Conservation (phyloP, 2,797 vertebrate genomes). For the Pantherophis vulpinus region DNA sequence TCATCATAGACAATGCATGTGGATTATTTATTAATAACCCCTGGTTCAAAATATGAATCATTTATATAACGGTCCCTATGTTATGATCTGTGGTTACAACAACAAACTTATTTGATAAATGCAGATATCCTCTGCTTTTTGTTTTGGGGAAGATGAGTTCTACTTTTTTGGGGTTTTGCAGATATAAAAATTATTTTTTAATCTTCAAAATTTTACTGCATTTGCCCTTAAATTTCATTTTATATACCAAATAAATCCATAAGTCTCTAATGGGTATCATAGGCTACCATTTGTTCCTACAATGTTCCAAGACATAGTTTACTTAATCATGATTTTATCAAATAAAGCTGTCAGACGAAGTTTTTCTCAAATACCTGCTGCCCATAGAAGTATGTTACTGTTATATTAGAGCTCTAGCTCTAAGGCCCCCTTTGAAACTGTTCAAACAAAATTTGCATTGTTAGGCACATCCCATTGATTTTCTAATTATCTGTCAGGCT, state of each 20-base stretch:
- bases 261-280: background rate
- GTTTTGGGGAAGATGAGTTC: background rate
- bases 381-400: background rate
- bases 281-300: background rate
- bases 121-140: constrained; percentile 14
- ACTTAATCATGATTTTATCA: background rate
- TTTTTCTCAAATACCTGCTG: background rate
- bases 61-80: background rate
- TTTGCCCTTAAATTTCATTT: background rate
- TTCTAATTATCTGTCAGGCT: background rate
- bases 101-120: background rate
- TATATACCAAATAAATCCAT: background rate
- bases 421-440: background rate
- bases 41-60: constrained; percentile 43
- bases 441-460: background rate
- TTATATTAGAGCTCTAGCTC: background rate
- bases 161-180: background rate
- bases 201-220: constrained; percentile 1
- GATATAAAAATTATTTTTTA: background rate
- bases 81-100: background rate
- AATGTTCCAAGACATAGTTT: background rate
- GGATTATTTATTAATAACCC: constrained; percentile 31
- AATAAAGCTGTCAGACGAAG: background rate
- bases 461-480: background rate
- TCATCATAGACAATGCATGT: background rate